A percentile compares a stretch with the other conserved stretches of the same genome.
Evolutionary conservation across 2,888 invertebrate species (phyloP).

Genomic region (Eupithecia tripunctaria): DNA sequence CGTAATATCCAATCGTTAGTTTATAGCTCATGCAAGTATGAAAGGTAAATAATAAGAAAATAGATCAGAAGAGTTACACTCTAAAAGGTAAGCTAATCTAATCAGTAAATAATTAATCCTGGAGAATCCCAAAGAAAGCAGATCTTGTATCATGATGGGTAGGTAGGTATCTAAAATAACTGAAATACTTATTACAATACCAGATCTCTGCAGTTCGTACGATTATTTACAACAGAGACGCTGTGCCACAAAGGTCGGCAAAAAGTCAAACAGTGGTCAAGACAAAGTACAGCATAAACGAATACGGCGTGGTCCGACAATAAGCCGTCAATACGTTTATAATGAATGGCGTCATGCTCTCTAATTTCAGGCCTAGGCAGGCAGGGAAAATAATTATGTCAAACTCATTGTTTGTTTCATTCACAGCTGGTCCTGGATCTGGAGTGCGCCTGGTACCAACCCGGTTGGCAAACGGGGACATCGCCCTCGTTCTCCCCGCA

Average conservation of each 20-base stretch:
- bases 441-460: slow-evolving; percentile 92
- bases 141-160: no score
- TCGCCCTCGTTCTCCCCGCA: slow-evolving; percentile 91
- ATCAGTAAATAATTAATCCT: no score
- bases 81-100: not conserved
- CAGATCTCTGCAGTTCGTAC: no score
- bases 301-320: not conserved
- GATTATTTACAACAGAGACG: no score
- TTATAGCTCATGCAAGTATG: no score
- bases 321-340: not conserved
- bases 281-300: no score
- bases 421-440: slow-evolving; percentile 86
- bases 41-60: not conserved
- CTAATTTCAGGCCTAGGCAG: not conserved
- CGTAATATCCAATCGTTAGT: no score
- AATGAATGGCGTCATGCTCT: not conserved
- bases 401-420: slow-evolving; percentile 46
- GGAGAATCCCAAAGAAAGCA: no score
- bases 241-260: no score
- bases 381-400: not conserved
- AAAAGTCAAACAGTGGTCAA: no score
- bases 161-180: no score
- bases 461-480: slow-evolving; percentile 91
- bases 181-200: no score
- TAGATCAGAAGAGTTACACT: not conserved